Evolutionary conservation across 2,797 vertebrate species (phyloP), one percentile per base, ranked within the genome.

Genomic region (Petrocephalus sullivani): DNA sequence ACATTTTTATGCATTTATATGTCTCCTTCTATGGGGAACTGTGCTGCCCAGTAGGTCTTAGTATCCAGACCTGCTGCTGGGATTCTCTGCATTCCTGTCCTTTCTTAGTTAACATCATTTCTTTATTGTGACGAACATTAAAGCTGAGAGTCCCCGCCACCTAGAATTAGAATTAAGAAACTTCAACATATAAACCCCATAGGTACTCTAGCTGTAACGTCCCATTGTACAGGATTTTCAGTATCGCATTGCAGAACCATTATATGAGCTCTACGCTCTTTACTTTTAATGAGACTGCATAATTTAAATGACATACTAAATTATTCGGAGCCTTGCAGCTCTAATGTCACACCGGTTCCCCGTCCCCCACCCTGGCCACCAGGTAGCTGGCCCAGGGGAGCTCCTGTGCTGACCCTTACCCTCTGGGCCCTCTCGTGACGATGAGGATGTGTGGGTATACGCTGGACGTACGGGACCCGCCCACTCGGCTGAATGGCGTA

Each of bases 221-320:
- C 1, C 23, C 28, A 3, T 33, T 33, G 19, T 84, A 84, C 81
- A 54, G 4, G 21, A 84, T 84, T 51, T 85, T 85, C 49, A 21
- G 33, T 85, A 53, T 54, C 28, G 83, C 49, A 33, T 57, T 51
- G 23, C 53, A 57, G 33, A 37, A 3, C 9, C 23, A 56, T 33
- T 57, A 28, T 54, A 54, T 12, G 53, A 56, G 23, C 14, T 56
- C 83, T 33, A 28, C 12, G 51, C 23, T 33, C 51, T 85, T 85
- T 54, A 85, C 51, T 85, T 85, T 23, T 85, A 85, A 85, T 85
- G 28, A 56, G 23, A 23, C 83, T 56, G 83, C 53, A 57, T 85
- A 85, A 85, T 85, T 57, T 85, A 57, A 9, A 37, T 23, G 53
- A 33, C 84, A 41, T 37, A 12, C 16, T 86, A 58, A 86, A 33